Conservation (phyloP, 2,113 vertebrate genomes). For the Gnathonemus longibarbis region DNA sequence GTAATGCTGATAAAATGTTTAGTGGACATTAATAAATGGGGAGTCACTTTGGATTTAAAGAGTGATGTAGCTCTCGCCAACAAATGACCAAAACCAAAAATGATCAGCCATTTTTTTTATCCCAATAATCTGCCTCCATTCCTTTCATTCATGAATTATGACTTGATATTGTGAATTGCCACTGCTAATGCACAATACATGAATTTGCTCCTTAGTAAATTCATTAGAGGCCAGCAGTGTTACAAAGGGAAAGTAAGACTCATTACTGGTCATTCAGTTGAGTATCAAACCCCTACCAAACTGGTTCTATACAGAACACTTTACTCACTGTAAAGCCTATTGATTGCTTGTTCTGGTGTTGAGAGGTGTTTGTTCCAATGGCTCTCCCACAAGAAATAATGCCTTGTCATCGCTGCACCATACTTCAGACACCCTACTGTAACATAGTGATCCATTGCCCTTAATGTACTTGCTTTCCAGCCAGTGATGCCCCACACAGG, state of each 20-base stretch:
- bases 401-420: neutral
- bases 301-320: neutral
- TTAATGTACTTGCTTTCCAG: neutral
- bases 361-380: slow-evolving; percentile 10
- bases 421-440: neutral
- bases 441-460: neutral
- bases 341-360: neutral
- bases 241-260: neutral
- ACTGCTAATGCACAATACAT: neutral
- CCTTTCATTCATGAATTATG: neutral
- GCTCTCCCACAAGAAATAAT: neutral
- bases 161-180: neutral
- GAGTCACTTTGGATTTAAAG: neutral
- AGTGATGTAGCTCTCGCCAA: neutral
- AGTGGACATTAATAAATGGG: neutral
- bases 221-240: neutral
- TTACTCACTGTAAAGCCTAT: neutral
- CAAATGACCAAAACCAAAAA: neutral
- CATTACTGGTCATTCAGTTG: neutral
- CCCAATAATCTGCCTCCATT: neutral
- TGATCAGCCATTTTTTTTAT: neutral
- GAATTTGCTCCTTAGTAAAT: neutral
- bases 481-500: neutral
- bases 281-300: neutral
- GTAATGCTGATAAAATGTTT: neutral